Conservation (phyloP, 2,797 vertebrate genomes). For the Lacerta viridis region DNA sequence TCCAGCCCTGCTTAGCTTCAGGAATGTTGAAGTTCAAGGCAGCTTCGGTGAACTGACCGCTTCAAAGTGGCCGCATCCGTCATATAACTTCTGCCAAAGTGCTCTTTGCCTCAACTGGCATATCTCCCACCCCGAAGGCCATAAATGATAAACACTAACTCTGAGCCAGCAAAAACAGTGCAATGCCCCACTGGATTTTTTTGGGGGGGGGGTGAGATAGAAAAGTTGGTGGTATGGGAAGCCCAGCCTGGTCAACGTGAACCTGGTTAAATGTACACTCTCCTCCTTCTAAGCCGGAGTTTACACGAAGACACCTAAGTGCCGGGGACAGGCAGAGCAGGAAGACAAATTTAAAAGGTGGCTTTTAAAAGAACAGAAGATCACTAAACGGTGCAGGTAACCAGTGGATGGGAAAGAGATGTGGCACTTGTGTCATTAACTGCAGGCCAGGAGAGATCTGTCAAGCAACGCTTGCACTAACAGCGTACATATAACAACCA, state of each 20-base stretch:
- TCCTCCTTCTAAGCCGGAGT: neutral
- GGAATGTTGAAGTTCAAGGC: neutral
- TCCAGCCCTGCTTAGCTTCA: neutral
- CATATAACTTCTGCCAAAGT: neutral
- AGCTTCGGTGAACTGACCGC: neutral
- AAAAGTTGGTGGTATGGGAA: no score
- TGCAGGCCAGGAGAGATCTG: neutral
- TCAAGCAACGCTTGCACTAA: no score
- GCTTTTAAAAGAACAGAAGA: neutral
- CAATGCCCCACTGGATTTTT: no score
- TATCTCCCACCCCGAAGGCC: neutral
- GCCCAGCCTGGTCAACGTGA: no score
- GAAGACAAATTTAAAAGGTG: neutral
- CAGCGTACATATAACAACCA: neutral
- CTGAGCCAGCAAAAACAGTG: neutral
- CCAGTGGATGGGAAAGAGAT: neutral
- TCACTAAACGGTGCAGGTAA: neutral
- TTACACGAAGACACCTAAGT: neutral
- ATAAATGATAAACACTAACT: neutral
- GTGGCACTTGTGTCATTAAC: no score
- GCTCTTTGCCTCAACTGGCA: neutral
- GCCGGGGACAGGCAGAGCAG: neutral
- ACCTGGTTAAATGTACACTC: neutral
- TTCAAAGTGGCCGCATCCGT: neutral
- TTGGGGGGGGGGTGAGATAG: neutral